Evolutionary conservation across 2,797 vertebrate genomes (phyloP).

Genomic region (Spinus pinus): DNA sequence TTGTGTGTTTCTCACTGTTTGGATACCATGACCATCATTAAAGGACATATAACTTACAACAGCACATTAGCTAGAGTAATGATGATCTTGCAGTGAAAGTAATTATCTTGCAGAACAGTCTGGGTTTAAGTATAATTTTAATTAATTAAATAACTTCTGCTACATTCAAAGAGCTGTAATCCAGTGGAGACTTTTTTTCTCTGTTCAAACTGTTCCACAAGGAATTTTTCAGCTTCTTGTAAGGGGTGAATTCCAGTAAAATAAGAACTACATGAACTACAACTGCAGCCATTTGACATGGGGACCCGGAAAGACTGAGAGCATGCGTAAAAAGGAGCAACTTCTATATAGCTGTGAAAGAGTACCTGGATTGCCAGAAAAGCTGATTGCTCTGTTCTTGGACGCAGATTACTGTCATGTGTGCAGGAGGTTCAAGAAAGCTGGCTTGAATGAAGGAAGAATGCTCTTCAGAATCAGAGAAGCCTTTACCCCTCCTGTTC

Average conservation of each 20-base stretch:
- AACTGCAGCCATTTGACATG: neutral
- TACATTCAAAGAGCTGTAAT: neutral
- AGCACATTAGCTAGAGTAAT: neutral
- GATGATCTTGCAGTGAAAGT: neutral
- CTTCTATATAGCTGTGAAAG: neutral
- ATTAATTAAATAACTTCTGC: neutral
- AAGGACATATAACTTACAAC: neutral
- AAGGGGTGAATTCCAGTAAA: neutral
- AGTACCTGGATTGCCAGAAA: neutral
- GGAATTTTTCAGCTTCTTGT: neutral
- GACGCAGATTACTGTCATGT: neutral
- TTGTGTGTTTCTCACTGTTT: neutral
- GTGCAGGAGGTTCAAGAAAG: neutral
- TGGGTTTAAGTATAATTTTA: neutral
- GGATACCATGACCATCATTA: neutral
- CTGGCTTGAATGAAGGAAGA: neutral
- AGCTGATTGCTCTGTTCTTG: neutral
- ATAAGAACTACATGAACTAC: neutral
- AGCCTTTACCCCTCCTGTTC: neutral
- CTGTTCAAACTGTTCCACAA: neutral
- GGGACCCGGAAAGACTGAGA: neutral
- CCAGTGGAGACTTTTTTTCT: neutral
- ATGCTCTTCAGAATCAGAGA: neutral
- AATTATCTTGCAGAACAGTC: neutral
- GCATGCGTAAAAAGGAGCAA: neutral